Conservation (phyloP, 2,888 invertebrate species). For the Omphaloscelis lunosa region DNA sequence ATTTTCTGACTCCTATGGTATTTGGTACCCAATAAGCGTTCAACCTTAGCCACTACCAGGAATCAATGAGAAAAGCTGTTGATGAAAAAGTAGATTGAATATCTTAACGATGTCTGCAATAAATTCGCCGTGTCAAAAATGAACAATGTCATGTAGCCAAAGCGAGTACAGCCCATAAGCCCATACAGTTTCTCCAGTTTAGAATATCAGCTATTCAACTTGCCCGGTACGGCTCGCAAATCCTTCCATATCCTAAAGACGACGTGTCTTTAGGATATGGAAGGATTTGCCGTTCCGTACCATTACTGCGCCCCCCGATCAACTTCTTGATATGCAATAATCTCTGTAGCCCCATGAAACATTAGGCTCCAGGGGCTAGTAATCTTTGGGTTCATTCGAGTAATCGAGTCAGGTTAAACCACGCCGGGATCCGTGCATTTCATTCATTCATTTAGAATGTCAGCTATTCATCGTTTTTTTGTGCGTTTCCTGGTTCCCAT, state of each 20-base stretch:
- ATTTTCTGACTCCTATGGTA: not conserved
- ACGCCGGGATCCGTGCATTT: too few relatives aligned
- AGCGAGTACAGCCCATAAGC: too few relatives aligned
- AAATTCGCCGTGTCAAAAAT: not conserved
- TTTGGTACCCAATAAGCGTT: not conserved
- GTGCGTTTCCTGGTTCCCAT: constrained; percentile 10
- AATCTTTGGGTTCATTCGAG: too few relatives aligned
- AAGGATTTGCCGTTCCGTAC: too few relatives aligned
- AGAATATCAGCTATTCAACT: not conserved
- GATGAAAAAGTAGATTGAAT: not conserved
- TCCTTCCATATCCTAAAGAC: too few relatives aligned
- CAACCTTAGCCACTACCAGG: not conserved
- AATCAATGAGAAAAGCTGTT: not conserved
- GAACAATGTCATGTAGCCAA: not conserved
- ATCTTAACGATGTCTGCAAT: not conserved
- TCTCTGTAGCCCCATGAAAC: too few relatives aligned
- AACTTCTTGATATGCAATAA: too few relatives aligned
- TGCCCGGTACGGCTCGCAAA: too few relatives aligned
- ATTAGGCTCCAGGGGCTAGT: too few relatives aligned
- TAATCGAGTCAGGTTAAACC: too few relatives aligned
- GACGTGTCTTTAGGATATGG: too few relatives aligned
- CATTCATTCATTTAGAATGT: not conserved
- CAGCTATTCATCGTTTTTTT: not conserved
- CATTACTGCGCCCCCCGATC: too few relatives aligned
- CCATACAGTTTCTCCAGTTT: not conserved